A percentile compares a stretch with the other conserved stretches of the same genome.
phyloP scores from a whole-genome alignment of 2,113 vertebrate genomes.

The Archocentrus centrarchus region DNA sequence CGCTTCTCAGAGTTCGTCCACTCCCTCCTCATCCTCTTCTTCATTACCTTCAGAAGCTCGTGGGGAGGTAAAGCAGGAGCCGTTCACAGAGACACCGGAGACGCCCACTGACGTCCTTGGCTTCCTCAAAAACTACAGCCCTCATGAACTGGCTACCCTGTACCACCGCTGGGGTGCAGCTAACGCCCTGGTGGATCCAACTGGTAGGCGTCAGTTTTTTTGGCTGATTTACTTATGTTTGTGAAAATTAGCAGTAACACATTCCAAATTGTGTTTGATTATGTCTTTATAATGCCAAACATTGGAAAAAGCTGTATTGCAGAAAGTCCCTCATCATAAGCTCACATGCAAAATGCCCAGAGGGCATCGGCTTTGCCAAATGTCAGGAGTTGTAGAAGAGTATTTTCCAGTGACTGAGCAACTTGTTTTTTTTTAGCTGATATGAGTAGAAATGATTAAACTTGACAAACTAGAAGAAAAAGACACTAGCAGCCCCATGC shows the following conservation, averaged over 20 bases:
- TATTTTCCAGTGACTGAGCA: slow-evolving; percentile 20
- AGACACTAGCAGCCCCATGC: slow-evolving; percentile 11
- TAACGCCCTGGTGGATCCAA: slow-evolving; percentile 84
- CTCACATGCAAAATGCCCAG: slow-evolving; percentile 11
- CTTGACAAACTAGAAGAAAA: slow-evolving; percentile 21
- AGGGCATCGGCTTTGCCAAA: slow-evolving; percentile 30
- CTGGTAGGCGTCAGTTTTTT: slow-evolving; percentile 80
- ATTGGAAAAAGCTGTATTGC: neutral
- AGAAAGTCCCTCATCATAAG: slow-evolving; percentile 21
- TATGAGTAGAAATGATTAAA: slow-evolving; percentile 12
- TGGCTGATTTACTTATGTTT: neutral
- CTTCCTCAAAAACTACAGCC: slow-evolving; percentile 92
- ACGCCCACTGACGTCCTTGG: slow-evolving; percentile 85
- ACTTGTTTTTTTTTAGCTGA: slow-evolving; percentile 15
- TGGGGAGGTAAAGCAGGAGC: slow-evolving; percentile 81
- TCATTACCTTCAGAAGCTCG: slow-evolving; percentile 53
- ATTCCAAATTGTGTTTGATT: neutral
- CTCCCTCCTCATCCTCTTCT: slow-evolving; percentile 53
- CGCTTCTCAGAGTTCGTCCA: slow-evolving; percentile 47
- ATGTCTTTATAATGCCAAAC: neutral
- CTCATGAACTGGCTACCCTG: slow-evolving; percentile 88
- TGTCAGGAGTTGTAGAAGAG: slow-evolving; percentile 40
- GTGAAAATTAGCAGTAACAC: neutral
- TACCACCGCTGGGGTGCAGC: slow-evolving; percentile 91
- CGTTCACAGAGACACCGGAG: slow-evolving; percentile 78